Evolutionary conservation across 2,113 vertebrate species (phyloP), one percentile per base, ranked within the genome.

Genomic region (Lathamus discolor): DNA sequence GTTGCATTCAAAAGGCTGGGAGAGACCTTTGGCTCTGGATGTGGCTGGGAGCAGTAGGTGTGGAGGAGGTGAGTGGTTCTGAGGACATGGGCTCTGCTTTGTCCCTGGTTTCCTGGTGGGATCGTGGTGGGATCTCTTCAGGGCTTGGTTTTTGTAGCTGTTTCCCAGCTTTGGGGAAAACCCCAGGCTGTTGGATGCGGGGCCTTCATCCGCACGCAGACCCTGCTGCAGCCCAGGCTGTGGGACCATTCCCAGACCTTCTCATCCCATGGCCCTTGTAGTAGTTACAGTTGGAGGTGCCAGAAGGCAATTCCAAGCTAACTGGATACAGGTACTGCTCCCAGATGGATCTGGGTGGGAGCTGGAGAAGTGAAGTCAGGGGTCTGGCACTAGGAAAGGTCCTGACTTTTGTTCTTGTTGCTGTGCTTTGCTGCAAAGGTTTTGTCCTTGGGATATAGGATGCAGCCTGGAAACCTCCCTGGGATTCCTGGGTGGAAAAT

Each of bases 401-500:
- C 67, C 12, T 4, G 8, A 9, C 29, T 44, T 49, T 14, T 25
- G 20, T 39, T 69, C 19, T 41, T 20, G 12, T 6, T 27, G 28
- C 35, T 15, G 17, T 0, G 0, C 4, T 31, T 57, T 13, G 2
- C 1, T 10, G 14, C 4, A 2, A 8, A 33, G 37, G 35, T 14
- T 87, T 93, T 16, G 23, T 13, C 17, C 10, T 25, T 35, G 28
- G 43, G 55, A 33, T 28, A 3, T 2, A 3, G 46, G 57, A 7
- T 8, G 6, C 13, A 70, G 55, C 18, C 39, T 46, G 64, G 74
- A 39, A 55, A 7, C 11, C 24, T 9, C 48, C 27, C 17, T 0
- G 29, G 46, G 31, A 7, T 51, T 46, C 13, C 44, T 7, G 62
- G 10, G 1, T 27, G 52, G 63, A n/a, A 88, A 28, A 39, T 0